Base-by-base conservation (phyloP, 1,140 invertebrate species). In the Tenebrio molitor region DNA sequence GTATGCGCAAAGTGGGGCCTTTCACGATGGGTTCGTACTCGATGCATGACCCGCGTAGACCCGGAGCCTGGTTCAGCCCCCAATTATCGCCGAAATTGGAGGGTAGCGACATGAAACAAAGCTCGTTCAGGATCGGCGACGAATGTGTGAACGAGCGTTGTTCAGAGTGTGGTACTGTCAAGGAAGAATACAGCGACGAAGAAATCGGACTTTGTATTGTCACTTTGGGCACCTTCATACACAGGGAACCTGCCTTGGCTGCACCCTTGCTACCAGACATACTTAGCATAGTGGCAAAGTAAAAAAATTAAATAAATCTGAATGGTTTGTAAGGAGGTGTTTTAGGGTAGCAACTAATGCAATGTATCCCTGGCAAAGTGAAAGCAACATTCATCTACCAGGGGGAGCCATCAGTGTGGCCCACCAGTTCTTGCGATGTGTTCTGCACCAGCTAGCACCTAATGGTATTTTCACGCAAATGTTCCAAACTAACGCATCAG, bases 401-500 rank as follows among this genome's bases (percentile, higher is more conserved):
- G 95, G 95, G 71, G 93, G 94, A 71, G 93, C 93, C 1, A 90
- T 94, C 53, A 97, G 95, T 83, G 95, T 98, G 36, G 97, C 97
- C 0, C 92, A 97, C 83, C 98, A 99, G 84, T 98, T 99, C 85
- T 86, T 99, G 39, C 89, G 98, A 75, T 99, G 97, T 83, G 92
- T 97, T 64, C 87, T 99, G 25, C 97, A 99, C 84, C 97, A 99
- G 84, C 84, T 99, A 19, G 95, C 96, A 7, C 95, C 96, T 0
- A 97, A 98, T 84, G 96, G 96, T 69, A 93, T 99, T 63, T 99
- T 99, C 83, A 87, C 95, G 64, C 97, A 99, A 86, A 91, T 99
- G 76, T 99, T 99, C 83, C 91, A 97, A 85, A 95, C 94, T 12
- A 90, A 93, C 80, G 90, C 93, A 73, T 90, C 91, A 76, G 92